Base-by-base conservation (phyloP, 1,140 invertebrate genomes). In the Anastatus disparis region DNA sequence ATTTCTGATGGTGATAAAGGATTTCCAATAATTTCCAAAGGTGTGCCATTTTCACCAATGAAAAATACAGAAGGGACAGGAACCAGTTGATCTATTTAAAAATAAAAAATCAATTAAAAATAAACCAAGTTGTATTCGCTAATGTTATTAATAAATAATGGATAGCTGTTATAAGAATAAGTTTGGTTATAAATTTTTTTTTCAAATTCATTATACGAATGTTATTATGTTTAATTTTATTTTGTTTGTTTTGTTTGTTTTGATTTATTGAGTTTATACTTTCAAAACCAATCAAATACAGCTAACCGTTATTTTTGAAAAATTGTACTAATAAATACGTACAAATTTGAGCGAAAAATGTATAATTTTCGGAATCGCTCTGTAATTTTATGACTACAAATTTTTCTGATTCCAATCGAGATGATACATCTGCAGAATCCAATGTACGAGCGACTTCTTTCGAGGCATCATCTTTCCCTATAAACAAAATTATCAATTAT, bases 321-420 rank as follows among this genome's bases (percentile, higher is more conserved):
- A n/a, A n/a, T n/a, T n/a, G n/a, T n/a, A n/a, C n/a, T n/a, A n/a
- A n/a, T n/a, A 9, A 9, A 24, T 53, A 44, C 70, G n/a, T 93
- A 96, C 94, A 96, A 75, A 96, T 93, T 82, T 93, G 89, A 63
- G 89, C 89, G 84, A 96, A 96, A 76, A 94, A 93, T 77, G 87
- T 89, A 80, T 94, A 93, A 50, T 91, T 87, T 46, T 92, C 87
- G 67, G 89, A 89, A 10, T 90, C 89, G 71, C 89, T 90, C 76
- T 90, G 88, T 17, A 95, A 82, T 87, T 92, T 91, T 64, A 95
- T 89, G 66, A 91, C 89, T 20, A 93, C 89, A 87, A 93, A 93
- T 72, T 90, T 83, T 12, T 88, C 83, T n/a, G 83, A 80, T 72
- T 88, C 84, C 44, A 93, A 80, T 26, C 86, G 82, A 3, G 78